Conservation (phyloP, 92 coral and sea anemone genomes). For the Desmophyllum pertusum region DNA sequence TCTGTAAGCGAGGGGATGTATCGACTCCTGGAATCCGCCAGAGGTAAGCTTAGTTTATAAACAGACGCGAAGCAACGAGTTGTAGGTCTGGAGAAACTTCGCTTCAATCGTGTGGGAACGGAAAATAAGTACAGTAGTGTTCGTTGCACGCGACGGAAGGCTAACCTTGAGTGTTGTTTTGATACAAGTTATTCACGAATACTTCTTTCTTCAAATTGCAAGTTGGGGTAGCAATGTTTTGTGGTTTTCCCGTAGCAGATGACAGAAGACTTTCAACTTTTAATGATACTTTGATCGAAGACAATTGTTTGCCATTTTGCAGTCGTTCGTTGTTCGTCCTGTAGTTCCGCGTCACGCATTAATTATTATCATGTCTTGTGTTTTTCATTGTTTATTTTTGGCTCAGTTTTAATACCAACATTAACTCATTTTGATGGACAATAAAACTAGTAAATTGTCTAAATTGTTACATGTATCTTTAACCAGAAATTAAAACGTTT, state of each 20-base stretch:
- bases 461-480: no score
- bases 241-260: background rate
- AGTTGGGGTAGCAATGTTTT: background rate
- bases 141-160: background rate
- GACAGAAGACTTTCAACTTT: background rate
- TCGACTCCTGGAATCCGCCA: slow-evolving; percentile 88
- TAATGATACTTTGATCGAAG: background rate
- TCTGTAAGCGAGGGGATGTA: slow-evolving; percentile 88
- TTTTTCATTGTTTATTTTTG: background rate
- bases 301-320: slow-evolving; percentile 22
- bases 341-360: slow-evolving; percentile 33
- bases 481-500: no score
- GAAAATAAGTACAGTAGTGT: background rate
- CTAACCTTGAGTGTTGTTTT: background rate
- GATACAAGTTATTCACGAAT: background rate
- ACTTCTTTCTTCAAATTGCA: background rate
- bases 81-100: background rate
- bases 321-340: background rate
- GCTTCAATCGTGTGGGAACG: background rate
- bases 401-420: background rate
- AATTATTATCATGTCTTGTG: background rate
- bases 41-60: slow-evolving; percentile 62
- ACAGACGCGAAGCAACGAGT: background rate
- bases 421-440: background rate
- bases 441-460: no score